Percentiles rank a stretch among this genome's conserved stretches.
These are phyloP conservation scores for Parazoanthus darwini DNA, from an alignment of 92 coral and sea anemone species.

Conservation along the genomic window DNA sequence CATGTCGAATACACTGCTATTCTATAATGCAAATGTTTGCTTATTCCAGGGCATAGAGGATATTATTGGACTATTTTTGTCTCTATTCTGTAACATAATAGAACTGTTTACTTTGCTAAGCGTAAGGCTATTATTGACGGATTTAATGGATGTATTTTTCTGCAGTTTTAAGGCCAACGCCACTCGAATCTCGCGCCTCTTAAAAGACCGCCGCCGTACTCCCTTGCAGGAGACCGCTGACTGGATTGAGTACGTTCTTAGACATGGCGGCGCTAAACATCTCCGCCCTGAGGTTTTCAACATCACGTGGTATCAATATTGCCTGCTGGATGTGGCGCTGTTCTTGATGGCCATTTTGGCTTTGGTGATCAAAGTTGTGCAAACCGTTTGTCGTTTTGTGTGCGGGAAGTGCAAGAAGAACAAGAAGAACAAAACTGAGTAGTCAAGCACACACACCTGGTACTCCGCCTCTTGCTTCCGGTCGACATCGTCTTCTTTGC, in stretches of 20 bases:
- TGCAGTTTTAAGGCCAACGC: slow-evolving; percentile 42
- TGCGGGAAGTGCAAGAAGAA: not conserved
- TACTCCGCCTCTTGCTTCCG: too few relatives aligned
- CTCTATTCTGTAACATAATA: too few relatives aligned
- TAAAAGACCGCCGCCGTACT: slow-evolving; percentile 41
- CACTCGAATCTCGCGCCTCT: slow-evolving; percentile 37
- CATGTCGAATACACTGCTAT: too few relatives aligned
- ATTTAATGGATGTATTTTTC: not conserved
- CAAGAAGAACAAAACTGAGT: slow-evolving; percentile 17
- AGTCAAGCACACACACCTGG: not conserved
- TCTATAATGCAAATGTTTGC: too few relatives aligned
- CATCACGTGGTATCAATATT: slow-evolving; percentile 58
- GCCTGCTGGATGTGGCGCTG: slow-evolving; percentile 33
- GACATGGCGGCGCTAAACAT: slow-evolving; percentile 60
- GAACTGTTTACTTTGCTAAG: too few relatives aligned
- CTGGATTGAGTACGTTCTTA: slow-evolving; percentile 66
- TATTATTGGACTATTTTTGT: too few relatives aligned
- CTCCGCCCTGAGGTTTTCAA: slow-evolving; percentile 59
- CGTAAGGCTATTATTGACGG: too few relatives aligned
- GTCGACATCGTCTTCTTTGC: too few relatives aligned
- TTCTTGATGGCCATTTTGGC: slow-evolving; percentile 31
- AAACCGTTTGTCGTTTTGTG: slow-evolving; percentile 15
- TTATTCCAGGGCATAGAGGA: too few relatives aligned
- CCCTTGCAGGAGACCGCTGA: slow-evolving; percentile 53
- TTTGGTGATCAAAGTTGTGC: not conserved